A percentile compares a stretch with the other conserved stretches of the same genome.
phyloP scores from a whole-genome alignment of 2,113 vertebrate genomes.

The Dromiciops gliroides region DNA sequence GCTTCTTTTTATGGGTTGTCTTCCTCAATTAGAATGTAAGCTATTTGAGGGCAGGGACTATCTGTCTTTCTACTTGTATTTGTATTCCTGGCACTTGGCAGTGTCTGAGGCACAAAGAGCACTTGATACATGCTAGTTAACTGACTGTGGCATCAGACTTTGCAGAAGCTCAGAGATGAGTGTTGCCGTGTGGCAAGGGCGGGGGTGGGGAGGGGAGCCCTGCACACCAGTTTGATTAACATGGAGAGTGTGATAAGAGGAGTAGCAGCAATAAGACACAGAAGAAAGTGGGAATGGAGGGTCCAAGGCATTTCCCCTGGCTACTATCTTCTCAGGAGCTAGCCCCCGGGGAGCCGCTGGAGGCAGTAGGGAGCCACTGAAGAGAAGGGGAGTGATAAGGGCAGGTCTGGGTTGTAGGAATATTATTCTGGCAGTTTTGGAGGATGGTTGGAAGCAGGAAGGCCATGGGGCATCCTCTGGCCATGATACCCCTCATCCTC shows the following conservation, averaged over 20 bases:
- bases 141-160: too few species aligned
- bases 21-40: too few species aligned
- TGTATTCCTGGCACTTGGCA: neutral
- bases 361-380: neutral
- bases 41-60: too few species aligned
- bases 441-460: neutral
- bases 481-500: neutral
- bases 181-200: neutral
- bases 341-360: neutral
- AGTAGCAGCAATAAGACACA: neutral
- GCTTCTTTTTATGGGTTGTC: too few species aligned
- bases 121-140: neutral
- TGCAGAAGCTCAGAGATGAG: neutral
- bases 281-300: neutral
- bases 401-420: neutral
- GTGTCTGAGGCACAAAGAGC: neutral
- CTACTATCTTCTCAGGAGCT: neutral
- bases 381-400: neutral
- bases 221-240: accelerated
- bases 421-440: neutral
- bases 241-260: neutral
- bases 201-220: too few species aligned
- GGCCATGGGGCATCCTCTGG: neutral
- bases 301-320: neutral
- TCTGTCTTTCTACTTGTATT: neutral